These are phyloP conservation scores for Misgurnus anguillicaudatus DNA, from an alignment of 2,113 vertebrate genomes.

Conservation along the genomic window DNA sequence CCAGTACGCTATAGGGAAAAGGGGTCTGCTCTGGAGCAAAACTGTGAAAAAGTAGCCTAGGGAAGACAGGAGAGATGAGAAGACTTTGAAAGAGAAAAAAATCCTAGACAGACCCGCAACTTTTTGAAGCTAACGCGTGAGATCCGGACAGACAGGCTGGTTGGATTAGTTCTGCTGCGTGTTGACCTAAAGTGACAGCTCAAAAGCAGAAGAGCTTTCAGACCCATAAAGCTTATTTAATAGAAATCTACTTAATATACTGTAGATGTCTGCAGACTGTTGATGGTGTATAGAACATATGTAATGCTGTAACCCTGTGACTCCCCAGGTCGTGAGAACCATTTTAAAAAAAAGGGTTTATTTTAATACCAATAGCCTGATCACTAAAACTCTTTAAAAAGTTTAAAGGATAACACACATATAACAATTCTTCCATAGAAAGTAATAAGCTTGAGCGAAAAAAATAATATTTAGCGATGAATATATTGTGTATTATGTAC, in stretches of 20 bases:
- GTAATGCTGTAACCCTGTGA: neutral
- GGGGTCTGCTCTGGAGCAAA: neutral
- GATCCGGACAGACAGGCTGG: slow-evolving; percentile 22
- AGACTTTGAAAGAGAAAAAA: neutral
- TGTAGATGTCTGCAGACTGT: slow-evolving; percentile 26
- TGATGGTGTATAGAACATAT: slow-evolving; percentile 13
- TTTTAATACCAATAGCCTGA: neutral
- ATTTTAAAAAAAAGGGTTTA: neutral
- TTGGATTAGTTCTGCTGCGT: slow-evolving; percentile 33
- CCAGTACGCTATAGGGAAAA: slow-evolving; percentile 17
- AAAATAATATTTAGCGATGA: too few species aligned
- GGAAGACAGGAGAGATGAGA: neutral
- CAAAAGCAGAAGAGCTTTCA: slow-evolving; percentile 16
- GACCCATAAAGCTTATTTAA: slow-evolving; percentile 23
- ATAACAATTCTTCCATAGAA: too few species aligned
- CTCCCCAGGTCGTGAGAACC: neutral
- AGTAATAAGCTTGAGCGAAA: too few species aligned
- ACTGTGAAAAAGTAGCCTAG: slow-evolving; percentile 10
- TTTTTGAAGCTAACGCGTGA: slow-evolving; percentile 32
- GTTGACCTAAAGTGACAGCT: slow-evolving; percentile 45
- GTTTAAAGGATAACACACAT: too few species aligned
- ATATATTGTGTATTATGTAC: too few species aligned
- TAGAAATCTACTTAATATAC: slow-evolving; percentile 44
- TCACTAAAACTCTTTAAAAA: too few species aligned
- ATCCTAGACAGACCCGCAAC: slow-evolving; percentile 6